phyloP scores from a whole-genome alignment of 2,888 invertebrate species.

The Euphydryas editha region DNA sequence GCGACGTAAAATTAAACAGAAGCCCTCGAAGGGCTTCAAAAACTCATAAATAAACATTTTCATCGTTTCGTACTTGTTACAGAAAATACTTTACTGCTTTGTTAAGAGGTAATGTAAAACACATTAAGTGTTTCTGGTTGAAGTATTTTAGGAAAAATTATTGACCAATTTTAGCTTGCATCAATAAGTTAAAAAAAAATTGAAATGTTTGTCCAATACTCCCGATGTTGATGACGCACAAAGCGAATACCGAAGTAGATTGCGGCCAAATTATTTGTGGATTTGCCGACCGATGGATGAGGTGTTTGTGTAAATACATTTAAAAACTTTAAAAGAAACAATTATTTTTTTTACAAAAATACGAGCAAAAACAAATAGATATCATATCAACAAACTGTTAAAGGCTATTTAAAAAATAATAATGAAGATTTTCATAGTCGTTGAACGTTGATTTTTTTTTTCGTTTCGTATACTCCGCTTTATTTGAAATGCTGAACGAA shows the following conservation, averaged over 20 bases:
- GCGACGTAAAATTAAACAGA: background rate
- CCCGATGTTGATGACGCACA: slow-evolving; percentile 35
- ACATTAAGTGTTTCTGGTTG: background rate
- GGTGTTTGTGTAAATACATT: slow-evolving; percentile 18
- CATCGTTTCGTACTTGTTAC: background rate
- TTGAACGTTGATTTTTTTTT: too few relatives aligned
- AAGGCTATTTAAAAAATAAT: background rate
- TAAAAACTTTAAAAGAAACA: slow-evolving; percentile 10
- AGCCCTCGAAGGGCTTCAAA: background rate
- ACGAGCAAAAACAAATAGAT: background rate
- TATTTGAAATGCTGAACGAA: too few relatives aligned
- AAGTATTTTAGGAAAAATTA: slow-evolving; percentile 1
- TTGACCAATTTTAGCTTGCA: background rate
- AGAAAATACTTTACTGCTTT: background rate
- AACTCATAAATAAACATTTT: background rate
- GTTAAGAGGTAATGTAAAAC: background rate
- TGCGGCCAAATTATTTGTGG: slow-evolving; percentile 29
- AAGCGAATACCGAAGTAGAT: slow-evolving; percentile 30
- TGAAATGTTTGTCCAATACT: slow-evolving; percentile 25
- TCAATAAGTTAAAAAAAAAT: slow-evolving; percentile 7
- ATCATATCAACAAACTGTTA: background rate
- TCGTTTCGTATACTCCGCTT: too few relatives aligned
- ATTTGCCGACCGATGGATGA: slow-evolving; percentile 31
- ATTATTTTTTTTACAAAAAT: background rate
- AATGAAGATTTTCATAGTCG: too few relatives aligned